phyloP scores from a whole-genome alignment of 2,888 invertebrate species.

The Hirtodrosophila cameraria region DNA sequence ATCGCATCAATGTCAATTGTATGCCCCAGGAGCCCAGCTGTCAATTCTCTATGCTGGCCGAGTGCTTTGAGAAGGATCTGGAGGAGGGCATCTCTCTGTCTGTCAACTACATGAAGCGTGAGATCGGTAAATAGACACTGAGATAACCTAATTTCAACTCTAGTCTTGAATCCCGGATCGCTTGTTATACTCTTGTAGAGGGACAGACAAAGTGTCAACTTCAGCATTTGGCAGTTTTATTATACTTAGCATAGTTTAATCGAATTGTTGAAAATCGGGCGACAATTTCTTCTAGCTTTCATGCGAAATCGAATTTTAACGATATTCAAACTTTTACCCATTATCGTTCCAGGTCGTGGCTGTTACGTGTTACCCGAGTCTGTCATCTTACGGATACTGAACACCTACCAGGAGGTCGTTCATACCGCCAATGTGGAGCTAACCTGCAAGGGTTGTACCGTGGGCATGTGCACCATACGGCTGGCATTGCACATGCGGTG shows the following conservation, averaged over 20 bases:
- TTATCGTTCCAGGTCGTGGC: conserved; percentile 55
- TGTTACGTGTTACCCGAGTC: conserved; percentile 49
- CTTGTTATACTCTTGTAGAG: too few species aligned
- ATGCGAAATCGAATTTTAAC: too few species aligned
- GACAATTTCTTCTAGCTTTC: too few species aligned
- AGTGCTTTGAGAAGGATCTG: conserved; percentile 54
- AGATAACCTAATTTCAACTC: too few species aligned
- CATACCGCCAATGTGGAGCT: conserved; percentile 62
- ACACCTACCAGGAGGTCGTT: conserved; percentile 19
- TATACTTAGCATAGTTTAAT: too few species aligned
- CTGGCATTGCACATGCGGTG: conserved; percentile 48
- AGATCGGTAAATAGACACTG: conserved; percentile 47
- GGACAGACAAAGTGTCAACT: too few species aligned
- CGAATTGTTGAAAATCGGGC: too few species aligned
- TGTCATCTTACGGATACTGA: conserved; percentile 35
- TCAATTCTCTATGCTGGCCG: conserved; percentile 37
- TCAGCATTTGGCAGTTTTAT: too few species aligned
- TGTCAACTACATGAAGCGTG: conserved; percentile 48
- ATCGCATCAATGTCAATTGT: conserved; percentile 59
- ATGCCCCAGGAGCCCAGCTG: conserved; percentile 41
- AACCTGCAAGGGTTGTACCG: conserved; percentile 62
- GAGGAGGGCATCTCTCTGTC: conserved; percentile 51
- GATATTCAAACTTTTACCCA: background rate
- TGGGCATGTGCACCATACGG: conserved; percentile 47
- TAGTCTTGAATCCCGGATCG: too few species aligned